Base-by-base conservation (phyloP, 2,888 invertebrate species). In the Dioctria linearis region DNA sequence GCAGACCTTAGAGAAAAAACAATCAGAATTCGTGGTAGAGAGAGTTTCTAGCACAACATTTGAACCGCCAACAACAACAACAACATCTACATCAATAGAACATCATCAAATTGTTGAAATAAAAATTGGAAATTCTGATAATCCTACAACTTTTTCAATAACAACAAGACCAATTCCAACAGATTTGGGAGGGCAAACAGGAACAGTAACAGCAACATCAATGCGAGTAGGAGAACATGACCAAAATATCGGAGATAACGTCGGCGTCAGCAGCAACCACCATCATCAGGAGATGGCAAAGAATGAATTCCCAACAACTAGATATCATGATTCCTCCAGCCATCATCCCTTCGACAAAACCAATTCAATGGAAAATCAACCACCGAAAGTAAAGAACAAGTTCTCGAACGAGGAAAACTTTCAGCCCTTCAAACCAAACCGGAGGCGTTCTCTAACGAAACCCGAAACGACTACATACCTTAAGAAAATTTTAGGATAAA, bases 401-500 rank as follows among this genome's bases (percentile, higher is more conserved):
- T 89, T 89, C 85, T 86, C 89, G 78, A 88, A 88, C 81, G 86
- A 86, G 83, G 87, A 88, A 83, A 88, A 88, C 81, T 88, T 86
- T 85, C 86, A 88, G 82, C 88, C 87, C 80, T 89, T 87, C 82
- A 88, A 88, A 83, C 89, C 89, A 67, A 89, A 89, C 85, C 88
- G 89, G 83, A 86, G 87, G 84, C 88, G 89, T 82, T 86, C 86
- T 80, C 86, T 89, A 78, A 88, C 87, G 82, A 88, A 89, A 83
- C 88, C 88, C 84, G 88, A 89, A 84, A 86, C 87, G 80, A 86
- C 86, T 82, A 88, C 88, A 85, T 89, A 88, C 84, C 87, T 89
- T 84, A 89, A 89, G 85, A 89, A 89, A 85, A 88, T 89, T 84
- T 85, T 89, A 84, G 89, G 89, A 85, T 89, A 89, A 86, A 78